phyloP scores from a whole-genome alignment of 2,797 vertebrate species.

The Protonibea diacanthus region DNA sequence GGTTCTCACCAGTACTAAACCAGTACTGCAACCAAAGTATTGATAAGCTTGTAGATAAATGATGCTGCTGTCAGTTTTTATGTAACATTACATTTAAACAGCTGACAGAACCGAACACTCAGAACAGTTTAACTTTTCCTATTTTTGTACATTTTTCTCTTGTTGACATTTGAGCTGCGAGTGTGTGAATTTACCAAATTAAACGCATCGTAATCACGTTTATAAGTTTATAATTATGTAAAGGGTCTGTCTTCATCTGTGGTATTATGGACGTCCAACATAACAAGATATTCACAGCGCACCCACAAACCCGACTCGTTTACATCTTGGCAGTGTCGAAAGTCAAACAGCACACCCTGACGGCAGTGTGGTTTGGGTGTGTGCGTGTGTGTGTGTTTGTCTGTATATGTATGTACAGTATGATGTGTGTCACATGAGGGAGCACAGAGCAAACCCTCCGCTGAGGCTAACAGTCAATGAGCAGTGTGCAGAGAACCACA shows the following conservation, averaged over 20 bases:
- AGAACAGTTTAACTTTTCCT: no score
- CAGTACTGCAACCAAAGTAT: no score
- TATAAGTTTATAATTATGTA: not conserved
- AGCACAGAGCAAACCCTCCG: slow-evolving; percentile 3
- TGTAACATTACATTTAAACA: no score
- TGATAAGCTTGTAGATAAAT: no score
- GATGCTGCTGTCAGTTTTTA: no score
- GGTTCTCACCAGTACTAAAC: no score
- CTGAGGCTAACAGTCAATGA: slow-evolving; percentile 28
- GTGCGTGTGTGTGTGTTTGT: not conserved
- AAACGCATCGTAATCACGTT: not conserved
- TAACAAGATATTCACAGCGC: not conserved
- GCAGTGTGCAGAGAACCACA: slow-evolving; percentile 54
- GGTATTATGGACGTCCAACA: not conserved
- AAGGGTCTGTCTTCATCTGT: not conserved
- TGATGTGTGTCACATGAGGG: slow-evolving; percentile 2
- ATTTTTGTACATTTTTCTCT: not conserved
- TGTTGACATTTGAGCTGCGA: not conserved
- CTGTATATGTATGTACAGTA: not conserved
- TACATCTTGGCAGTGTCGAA: slow-evolving; percentile 9
- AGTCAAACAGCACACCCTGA: slow-evolving; percentile 26
- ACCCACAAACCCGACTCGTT: not conserved
- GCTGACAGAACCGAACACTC: no score
- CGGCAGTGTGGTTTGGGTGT: slow-evolving; percentile 12
- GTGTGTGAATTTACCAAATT: slow-evolving; percentile 13